These are phyloP conservation scores for Neosilurus hyrtlii DNA, from an alignment of 2,797 vertebrate genomes.

Conservation along the genomic window DNA sequence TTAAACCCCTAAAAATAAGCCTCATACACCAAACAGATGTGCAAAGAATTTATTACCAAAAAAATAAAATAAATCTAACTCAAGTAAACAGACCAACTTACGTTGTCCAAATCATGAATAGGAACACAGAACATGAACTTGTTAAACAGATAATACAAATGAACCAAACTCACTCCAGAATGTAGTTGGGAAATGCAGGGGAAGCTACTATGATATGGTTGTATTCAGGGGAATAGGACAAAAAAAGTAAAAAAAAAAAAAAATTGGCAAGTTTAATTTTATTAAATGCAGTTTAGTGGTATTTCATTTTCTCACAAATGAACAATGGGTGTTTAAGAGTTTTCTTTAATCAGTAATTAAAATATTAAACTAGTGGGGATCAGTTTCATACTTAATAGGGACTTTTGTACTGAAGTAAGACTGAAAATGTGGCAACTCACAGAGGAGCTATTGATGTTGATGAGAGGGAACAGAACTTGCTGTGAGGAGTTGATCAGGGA, in stretches of 20 bases:
- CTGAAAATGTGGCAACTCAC: conserved; percentile 73
- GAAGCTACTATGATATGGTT: background rate
- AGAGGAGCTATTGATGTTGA: conserved; percentile 92
- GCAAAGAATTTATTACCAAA: no score
- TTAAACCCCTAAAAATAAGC: no score
- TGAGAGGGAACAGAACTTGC: conserved; percentile 87
- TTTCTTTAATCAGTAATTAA: background rate
- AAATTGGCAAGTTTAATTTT: background rate
- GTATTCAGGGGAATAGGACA: background rate
- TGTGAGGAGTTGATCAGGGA: conserved; percentile 83
- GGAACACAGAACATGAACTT: no score
- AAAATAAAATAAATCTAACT: no score
- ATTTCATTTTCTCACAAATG: background rate
- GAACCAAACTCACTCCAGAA: no score
- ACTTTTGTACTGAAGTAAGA: background rate
- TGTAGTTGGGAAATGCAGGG: no score
- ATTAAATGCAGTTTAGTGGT: background rate
- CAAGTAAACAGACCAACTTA: no score
- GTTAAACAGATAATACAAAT: no score
- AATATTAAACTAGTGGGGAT: background rate
- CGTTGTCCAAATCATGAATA: no score
- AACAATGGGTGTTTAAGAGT: background rate
- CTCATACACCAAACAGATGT: no score
- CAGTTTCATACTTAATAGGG: background rate
- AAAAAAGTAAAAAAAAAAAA: background rate